phyloP scores from a whole-genome alignment of 2,888 invertebrate species.

The Hofmannophila pseudospretella region DNA sequence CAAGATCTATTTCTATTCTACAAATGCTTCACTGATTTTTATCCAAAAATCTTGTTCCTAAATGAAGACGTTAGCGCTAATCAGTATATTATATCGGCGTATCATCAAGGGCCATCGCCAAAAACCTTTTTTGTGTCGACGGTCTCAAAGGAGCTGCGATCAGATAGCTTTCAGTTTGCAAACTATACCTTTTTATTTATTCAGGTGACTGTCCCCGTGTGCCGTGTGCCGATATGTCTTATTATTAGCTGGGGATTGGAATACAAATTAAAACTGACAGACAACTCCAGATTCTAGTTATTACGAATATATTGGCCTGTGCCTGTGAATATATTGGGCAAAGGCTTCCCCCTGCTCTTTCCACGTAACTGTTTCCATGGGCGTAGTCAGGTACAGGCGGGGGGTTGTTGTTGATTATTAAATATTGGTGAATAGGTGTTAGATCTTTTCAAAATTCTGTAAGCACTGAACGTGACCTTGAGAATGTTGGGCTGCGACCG shows the following conservation, averaged over 20 bases:
- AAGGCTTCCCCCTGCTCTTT: too few relatives aligned
- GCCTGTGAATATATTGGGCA: too few relatives aligned
- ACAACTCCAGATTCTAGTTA: too few relatives aligned
- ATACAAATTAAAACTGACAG: constrained; percentile 10
- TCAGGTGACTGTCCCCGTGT: constrained; percentile 20
- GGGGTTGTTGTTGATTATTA: too few relatives aligned
- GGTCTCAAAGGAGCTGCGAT: constrained; percentile 42
- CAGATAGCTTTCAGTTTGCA: constrained; percentile 61
- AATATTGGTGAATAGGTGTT: too few relatives aligned
- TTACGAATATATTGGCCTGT: too few relatives aligned
- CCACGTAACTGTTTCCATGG: too few relatives aligned
- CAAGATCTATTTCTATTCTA: neutral
- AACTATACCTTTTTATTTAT: constrained; percentile 51
- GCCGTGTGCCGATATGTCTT: constrained; percentile 28
- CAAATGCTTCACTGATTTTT: constrained; percentile 11
- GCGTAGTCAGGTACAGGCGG: too few relatives aligned
- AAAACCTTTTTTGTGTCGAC: constrained; percentile 43
- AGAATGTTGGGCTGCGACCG: too few relatives aligned
- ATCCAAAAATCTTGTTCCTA: constrained; percentile 26
- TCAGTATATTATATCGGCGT: constrained; percentile 41
- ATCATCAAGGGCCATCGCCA: constrained; percentile 37
- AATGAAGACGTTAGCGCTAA: constrained; percentile 53
- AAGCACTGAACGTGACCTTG: too few relatives aligned
- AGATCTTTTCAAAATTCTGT: too few relatives aligned
- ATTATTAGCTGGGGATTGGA: constrained; percentile 24